Evolutionary conservation across 1,140 invertebrate genomes (phyloP).

Genomic region (Drosophila nebulosa): DNA sequence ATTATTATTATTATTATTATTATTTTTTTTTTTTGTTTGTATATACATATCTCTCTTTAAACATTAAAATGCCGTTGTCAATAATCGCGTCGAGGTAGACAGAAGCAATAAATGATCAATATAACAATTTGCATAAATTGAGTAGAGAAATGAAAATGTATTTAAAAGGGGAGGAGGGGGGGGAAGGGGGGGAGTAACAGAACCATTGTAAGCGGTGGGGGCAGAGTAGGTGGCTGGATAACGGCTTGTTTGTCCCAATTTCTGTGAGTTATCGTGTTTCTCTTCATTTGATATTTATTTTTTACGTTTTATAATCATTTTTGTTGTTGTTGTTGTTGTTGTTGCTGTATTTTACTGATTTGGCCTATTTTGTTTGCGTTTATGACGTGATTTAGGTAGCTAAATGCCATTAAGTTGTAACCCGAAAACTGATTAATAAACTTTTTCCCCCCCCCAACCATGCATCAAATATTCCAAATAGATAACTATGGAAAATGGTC

Average conservation of each 20-base stretch:
- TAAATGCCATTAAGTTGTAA: slow-evolving; percentile 19
- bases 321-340: slow-evolving; percentile 55
- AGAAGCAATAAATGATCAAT: slow-evolving; percentile 65
- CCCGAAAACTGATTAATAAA: neutral
- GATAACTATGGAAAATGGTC: neutral
- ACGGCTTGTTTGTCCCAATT: slow-evolving; percentile 20
- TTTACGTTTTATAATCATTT: slow-evolving; percentile 11
- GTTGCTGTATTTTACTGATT: slow-evolving; percentile 61
- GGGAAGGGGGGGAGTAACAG: neutral
- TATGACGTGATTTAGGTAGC: slow-evolving; percentile 29
- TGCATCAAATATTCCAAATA: neutral
- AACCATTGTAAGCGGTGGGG: too few species aligned
- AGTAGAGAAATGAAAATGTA: slow-evolving; percentile 16
- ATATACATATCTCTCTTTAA: slow-evolving; percentile 25
- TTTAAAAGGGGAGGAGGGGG: neutral
- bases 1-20: neutral
- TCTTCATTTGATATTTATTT: slow-evolving; percentile 5
- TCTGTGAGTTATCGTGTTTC: slow-evolving; percentile 20
- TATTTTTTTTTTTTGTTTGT: neutral
- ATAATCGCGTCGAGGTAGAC: slow-evolving; percentile 34
- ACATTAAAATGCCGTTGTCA: slow-evolving; percentile 72
- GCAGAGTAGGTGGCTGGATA: slow-evolving; percentile 10
- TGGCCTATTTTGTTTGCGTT: slow-evolving; percentile 56
- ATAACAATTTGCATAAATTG: slow-evolving; percentile 69
- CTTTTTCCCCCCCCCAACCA: neutral